Evolutionary conservation across 1,140 invertebrate genomes (phyloP), one percentile per base, ranked within the genome.

Genomic region (Ceratosolen fusciceps): DNA sequence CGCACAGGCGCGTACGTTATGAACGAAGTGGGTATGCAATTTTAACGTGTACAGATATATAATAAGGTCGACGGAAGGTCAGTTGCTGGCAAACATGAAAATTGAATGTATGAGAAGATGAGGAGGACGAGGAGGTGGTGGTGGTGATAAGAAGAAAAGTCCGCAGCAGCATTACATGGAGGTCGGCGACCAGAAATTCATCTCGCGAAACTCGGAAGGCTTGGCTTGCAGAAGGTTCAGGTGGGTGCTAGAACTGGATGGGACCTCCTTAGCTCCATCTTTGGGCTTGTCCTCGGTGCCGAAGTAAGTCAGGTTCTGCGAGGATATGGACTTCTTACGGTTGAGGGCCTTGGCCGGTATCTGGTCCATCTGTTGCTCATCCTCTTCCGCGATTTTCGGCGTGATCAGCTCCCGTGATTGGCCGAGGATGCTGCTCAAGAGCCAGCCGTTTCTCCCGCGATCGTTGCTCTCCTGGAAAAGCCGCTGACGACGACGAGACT

Each of bases 121-220:
- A n/a, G n/a, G n/a, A n/a, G n/a, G n/a, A n/a, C n/a, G n/a, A n/a
- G n/a, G n/a, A n/a, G n/a, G n/a, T n/a, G n/a, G n/a, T n/a, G n/a
- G n/a, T n/a, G n/a, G n/a, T n/a, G n/a, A n/a, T n/a, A n/a, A n/a
- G n/a, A n/a, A n/a, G n/a, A n/a, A n/a, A n/a, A n/a, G n/a, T n/a
- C n/a, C n/a, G n/a, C 29, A 19, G 12, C 8, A 9, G 12, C 29
- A 37, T 91, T 92, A 96, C 94, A 95, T 96, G 1, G 94, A 95
- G 21, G 94, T 95, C 0, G 94, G 94, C 14, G 94, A 95, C 94
- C 94, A 95, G 89, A 95, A 96, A 86, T 96, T 96, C 93, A 96
- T 95, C 88, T 96, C 95, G 74, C 95, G 87, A 16, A 95, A 88
- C 86, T 95, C 94, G 0, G 94, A 94, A 1, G 94, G 94, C 87